These are phyloP conservation scores for Paelopatides confundens DNA, from an alignment of 53 echinoderm and acorn worm genomes.

Conservation along the genomic window DNA sequence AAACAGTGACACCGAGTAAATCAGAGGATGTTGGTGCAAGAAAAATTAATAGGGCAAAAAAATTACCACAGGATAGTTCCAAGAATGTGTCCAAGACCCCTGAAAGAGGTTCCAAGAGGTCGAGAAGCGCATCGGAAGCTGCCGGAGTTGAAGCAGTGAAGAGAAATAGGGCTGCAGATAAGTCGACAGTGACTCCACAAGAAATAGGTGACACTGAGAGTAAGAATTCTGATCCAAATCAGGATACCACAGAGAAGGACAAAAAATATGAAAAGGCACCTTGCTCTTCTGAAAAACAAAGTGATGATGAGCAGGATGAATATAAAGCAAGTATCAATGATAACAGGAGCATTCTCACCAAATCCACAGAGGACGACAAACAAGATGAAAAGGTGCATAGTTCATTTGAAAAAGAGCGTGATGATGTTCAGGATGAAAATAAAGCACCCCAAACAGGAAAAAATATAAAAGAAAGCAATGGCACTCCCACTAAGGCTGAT, in stretches of 20 bases:
- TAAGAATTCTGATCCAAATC: background rate
- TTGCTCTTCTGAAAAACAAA: background rate
- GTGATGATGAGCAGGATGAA: background rate
- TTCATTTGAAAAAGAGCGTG: background rate
- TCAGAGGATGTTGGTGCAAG: background rate
- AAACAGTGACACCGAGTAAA: background rate
- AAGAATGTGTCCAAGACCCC: background rate
- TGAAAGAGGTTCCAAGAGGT: constrained; percentile 6
- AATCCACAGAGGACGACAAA: background rate
- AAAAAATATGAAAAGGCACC: no score
- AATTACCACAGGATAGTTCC: background rate
- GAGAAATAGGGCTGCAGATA: background rate
- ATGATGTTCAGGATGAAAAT: no score
- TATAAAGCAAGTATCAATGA: no score
- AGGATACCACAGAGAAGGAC: background rate
- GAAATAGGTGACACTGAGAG: background rate
- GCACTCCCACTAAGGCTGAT: no score
- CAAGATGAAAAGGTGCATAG: no score
- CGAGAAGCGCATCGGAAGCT: background rate
- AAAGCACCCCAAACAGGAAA: no score
- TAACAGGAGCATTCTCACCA: no score
- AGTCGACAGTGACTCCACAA: background rate
- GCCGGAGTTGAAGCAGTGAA: background rate
- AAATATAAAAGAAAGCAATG: no score
- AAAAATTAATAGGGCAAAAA: background rate